Conservation (phyloP, 1,140 invertebrate genomes). For the Bilobella aurantiaca region DNA sequence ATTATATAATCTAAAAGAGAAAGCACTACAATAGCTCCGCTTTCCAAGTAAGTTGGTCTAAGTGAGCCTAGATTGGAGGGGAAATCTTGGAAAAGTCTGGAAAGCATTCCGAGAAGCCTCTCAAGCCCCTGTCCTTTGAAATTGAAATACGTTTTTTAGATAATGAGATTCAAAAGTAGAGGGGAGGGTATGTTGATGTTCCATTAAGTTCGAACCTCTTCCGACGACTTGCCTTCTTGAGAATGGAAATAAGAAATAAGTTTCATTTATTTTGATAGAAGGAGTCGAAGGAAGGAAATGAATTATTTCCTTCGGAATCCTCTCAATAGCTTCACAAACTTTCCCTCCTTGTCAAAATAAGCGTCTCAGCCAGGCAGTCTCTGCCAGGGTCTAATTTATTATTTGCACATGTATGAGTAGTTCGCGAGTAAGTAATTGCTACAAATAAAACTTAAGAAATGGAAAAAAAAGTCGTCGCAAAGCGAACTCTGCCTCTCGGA, state of each 20-base stretch:
- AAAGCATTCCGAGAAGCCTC: not conserved
- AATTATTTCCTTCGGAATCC: not conserved
- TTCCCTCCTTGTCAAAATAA: conserved; percentile 1
- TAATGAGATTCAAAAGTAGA: conserved; percentile 3
- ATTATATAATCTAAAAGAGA: not conserved
- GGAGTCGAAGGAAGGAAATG: not conserved
- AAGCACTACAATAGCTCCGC: not conserved
- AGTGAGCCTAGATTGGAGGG: not conserved
- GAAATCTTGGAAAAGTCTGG: not conserved
- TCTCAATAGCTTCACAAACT: not conserved
- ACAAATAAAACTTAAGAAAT: too few relatives aligned
- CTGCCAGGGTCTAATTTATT: not conserved
- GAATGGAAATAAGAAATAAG: not conserved
- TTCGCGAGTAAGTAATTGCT: not conserved
- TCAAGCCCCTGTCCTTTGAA: not conserved
- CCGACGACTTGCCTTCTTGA: not conserved
- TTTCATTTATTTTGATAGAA: conserved; percentile 4
- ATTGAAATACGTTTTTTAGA: not conserved
- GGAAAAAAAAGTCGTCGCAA: not conserved
- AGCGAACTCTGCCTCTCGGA: not conserved
- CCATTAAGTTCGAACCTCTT: not conserved
- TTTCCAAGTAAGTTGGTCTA: not conserved
- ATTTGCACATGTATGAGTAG: conserved; percentile 8
- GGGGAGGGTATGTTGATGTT: not conserved
- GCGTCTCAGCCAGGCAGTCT: not conserved